A percentile compares a stretch with the other conserved stretches of the same genome.
phyloP scores from a whole-genome alignment of 2,797 vertebrate genomes.

The Labroides dimidiatus region DNA sequence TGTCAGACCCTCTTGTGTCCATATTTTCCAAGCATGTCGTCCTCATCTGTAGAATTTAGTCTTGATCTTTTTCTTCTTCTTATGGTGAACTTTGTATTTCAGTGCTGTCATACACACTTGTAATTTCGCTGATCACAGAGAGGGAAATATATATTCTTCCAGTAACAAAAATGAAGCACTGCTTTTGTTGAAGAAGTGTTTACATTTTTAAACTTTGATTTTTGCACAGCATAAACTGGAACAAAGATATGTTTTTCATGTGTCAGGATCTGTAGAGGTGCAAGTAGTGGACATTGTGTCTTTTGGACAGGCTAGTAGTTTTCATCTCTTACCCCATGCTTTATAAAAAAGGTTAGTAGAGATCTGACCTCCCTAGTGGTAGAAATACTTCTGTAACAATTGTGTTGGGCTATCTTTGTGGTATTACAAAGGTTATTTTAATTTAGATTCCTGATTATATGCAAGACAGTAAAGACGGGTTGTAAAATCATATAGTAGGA shows the following conservation, averaged over 20 bases:
- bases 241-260: neutral
- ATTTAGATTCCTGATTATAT: conserved; percentile 1
- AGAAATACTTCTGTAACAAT: too few relatives aligned
- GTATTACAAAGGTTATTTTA: neutral
- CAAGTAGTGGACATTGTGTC: neutral
- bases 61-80: conserved; percentile 39
- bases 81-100: conserved; percentile 25
- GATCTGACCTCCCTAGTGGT: neutral
- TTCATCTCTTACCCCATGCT: neutral
- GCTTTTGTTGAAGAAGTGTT: neutral
- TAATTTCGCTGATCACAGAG: neutral
- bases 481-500: conserved; percentile 12
- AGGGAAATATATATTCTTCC: neutral
- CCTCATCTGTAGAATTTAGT: conserved; percentile 40
- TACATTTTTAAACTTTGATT: neutral
- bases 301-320: neutral
- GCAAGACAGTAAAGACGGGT: neutral
- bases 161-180: neutral
- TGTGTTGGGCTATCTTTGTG: neutral
- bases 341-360: neutral
- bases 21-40: conserved; percentile 79
- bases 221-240: neutral
- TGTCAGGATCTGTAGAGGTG: neutral
- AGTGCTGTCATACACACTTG: neutral
- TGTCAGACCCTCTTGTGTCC: conserved; percentile 65